These are phyloP conservation scores for Omphaloscelis lunosa DNA, from an alignment of 2,888 invertebrate genomes.

Conservation along the genomic window DNA sequence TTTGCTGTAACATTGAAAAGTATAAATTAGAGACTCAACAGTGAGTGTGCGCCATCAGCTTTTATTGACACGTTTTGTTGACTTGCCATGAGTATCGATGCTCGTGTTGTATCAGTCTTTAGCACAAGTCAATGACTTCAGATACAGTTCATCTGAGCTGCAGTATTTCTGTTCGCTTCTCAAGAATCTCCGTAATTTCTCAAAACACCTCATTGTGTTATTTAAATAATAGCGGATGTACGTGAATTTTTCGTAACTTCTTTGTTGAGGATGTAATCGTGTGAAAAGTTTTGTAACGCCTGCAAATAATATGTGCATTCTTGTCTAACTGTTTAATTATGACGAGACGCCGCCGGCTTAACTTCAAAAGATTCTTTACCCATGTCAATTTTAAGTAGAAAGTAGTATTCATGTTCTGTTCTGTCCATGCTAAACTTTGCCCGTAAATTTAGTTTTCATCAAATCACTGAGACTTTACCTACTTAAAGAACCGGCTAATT, in stretches of 20 bases:
- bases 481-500: not conserved
- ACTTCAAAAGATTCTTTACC: conserved; percentile 60
- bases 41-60: conserved; percentile 17
- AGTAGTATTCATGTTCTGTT: conserved; percentile 34
- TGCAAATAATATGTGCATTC: conserved; percentile 71
- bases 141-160: conserved; percentile 60
- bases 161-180: conserved; percentile 70
- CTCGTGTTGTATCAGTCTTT: conserved; percentile 47
- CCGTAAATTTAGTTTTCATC: not conserved
- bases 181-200: conserved; percentile 80
- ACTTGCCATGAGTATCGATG: conserved; percentile 39
- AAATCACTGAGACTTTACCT: not conserved
- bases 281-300: conserved; percentile 81
- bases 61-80: conserved; percentile 55
- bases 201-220: conserved; percentile 83
- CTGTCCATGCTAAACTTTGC: not conserved
- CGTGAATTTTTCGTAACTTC: conserved; percentile 86
- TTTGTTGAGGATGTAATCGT: conserved; percentile 88
- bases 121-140: conserved; percentile 67
- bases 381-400: conserved; percentile 61
- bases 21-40: conserved; percentile 31
- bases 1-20: conserved; percentile 38
- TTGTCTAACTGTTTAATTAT: conserved; percentile 71
- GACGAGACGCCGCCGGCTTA: conserved; percentile 54
- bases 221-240: conserved; percentile 84